phyloP scores from a whole-genome alignment of 2,888 invertebrate species.

The Cancer borealis region DNA sequence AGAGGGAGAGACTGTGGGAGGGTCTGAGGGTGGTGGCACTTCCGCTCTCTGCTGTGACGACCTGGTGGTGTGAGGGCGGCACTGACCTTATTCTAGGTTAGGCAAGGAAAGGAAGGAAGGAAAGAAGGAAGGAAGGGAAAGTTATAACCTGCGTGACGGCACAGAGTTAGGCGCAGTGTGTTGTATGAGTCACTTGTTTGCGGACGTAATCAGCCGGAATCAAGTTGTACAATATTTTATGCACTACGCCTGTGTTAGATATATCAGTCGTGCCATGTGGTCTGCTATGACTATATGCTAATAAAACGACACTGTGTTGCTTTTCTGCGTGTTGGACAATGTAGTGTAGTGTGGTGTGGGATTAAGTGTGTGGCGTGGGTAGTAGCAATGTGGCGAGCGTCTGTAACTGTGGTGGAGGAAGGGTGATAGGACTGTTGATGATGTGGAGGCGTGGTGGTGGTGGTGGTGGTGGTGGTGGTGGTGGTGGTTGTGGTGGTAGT shows the following conservation, averaged over 20 bases:
- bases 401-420: too few species aligned
- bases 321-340: too few species aligned
- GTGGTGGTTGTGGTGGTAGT: too few species aligned
- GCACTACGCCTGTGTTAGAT: neutral
- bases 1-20: neutral
- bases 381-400: neutral
- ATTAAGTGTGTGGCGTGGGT: neutral
- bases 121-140: neutral
- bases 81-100: neutral
- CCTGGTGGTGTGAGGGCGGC: neutral
- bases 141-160: conserved; percentile 17
- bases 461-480: neutral
- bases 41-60: neutral
- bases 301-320: neutral
- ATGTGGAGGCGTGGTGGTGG: neutral
- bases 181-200: conserved; percentile 13
- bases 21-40: neutral
- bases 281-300: neutral
- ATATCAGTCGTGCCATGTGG: neutral
- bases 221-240: neutral
- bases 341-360: neutral
- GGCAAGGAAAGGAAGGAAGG: neutral
- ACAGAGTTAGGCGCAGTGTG: neutral
- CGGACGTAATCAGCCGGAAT: neutral
- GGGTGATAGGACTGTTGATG: neutral